Evolutionary conservation across 2,113 vertebrate genomes (phyloP).

Genomic region (Paratilapia polleni): DNA sequence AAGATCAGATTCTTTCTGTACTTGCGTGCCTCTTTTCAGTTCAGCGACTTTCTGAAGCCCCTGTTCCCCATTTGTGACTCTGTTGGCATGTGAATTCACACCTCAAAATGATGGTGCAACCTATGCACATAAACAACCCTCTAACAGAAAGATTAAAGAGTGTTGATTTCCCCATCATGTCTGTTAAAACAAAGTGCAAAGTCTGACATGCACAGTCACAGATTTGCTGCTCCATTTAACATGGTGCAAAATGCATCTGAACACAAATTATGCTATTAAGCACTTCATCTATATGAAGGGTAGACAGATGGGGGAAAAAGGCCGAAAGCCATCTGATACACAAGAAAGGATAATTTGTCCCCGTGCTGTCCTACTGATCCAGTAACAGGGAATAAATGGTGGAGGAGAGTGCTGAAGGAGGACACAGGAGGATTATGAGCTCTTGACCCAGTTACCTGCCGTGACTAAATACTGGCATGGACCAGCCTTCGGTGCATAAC

Average conservation of each 20-base stretch:
- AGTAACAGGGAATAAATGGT: not conserved
- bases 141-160: not conserved
- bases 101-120: not conserved
- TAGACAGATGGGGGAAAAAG: not conserved
- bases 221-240: not conserved
- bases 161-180: not conserved
- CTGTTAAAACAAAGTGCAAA: too few species aligned
- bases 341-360: not conserved
- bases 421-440: conserved; percentile 16
- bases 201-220: not conserved
- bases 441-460: conserved; percentile 47
- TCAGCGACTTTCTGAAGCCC: not conserved
- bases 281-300: not conserved
- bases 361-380: not conserved
- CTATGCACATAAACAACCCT: not conserved
- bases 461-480: conserved; percentile 2
- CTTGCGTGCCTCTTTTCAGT: too few species aligned
- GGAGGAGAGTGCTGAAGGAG: not conserved
- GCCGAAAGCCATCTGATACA: not conserved
- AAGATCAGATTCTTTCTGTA: too few species aligned
- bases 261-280: not conserved
- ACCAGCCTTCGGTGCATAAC: not conserved
- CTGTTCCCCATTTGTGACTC: not conserved
- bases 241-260: not conserved
- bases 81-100: not conserved